phyloP scores from a whole-genome alignment of 2,888 invertebrate genomes.

The Caenorhabditis virilis region DNA sequence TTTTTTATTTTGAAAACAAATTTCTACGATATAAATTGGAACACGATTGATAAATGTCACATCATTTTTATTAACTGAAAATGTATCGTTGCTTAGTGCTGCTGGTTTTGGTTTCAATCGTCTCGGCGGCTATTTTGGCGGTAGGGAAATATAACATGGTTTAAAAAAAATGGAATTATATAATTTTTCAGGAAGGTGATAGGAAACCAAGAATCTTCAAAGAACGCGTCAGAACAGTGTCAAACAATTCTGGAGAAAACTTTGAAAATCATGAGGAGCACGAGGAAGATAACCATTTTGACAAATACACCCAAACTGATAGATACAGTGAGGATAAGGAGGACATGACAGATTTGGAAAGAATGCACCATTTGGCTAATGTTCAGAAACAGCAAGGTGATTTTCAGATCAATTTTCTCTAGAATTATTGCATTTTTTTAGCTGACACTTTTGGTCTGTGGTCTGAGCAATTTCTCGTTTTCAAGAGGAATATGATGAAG shows the following conservation, averaged over 20 bases:
- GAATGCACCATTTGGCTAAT: slow-evolving; percentile 10
- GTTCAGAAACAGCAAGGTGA: slow-evolving; percentile 27
- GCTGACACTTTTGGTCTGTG: slow-evolving; percentile 24
- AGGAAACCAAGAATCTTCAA: slow-evolving; percentile 15
- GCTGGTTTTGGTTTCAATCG: background rate
- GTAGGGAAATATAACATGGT: background rate
- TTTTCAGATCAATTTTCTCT: background rate
- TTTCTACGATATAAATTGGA: too few relatives aligned
- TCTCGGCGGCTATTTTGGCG: background rate
- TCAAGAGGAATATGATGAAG: slow-evolving; percentile 26
- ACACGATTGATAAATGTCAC: too few relatives aligned
- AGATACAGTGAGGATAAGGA: background rate
- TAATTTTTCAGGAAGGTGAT: slow-evolving; percentile 5
- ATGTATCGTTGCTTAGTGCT: slow-evolving; percentile 1
- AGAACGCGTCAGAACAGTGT: background rate
- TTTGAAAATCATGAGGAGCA: background rate
- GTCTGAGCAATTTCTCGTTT: slow-evolving; percentile 22
- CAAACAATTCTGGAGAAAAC: background rate
- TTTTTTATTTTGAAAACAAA: background rate
- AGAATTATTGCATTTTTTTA: slow-evolving; percentile 6
- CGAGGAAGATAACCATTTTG: background rate
- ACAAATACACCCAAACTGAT: too few relatives aligned
- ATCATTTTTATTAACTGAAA: slow-evolving; percentile 2
- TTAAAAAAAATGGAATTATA: slow-evolving; percentile 1
- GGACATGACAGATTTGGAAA: slow-evolving; percentile 4